A percentile compares a stretch with the other conserved stretches of the same genome.
Conservation (phyloP, 2,113 vertebrate species). For the Axis porcinus region DNA sequence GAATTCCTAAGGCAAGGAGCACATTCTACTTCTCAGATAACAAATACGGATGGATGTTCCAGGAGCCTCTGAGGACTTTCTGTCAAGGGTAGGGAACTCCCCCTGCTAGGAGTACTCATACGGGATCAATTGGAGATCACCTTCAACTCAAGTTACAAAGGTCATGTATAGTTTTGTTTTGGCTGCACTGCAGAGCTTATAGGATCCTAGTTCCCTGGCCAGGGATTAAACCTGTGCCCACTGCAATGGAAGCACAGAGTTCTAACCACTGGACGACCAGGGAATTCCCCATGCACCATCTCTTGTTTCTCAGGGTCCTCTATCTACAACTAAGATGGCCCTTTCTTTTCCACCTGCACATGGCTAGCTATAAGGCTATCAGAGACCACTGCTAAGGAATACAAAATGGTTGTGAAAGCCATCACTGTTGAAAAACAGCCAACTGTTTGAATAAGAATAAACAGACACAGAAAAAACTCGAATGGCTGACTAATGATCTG, state of each 20-base stretch:
- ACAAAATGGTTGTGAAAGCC: not conserved
- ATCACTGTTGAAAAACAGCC: not conserved
- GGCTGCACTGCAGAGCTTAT: too few relatives aligned
- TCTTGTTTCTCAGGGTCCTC: not conserved
- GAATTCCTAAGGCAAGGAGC: conserved; percentile 17
- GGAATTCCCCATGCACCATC: not conserved
- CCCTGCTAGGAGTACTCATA: not conserved
- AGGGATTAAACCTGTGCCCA: not conserved
- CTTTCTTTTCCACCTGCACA: not conserved
- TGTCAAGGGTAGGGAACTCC: not conserved
- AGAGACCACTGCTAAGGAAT: not conserved
- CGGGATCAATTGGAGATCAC: not conserved
- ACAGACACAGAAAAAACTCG: not conserved
- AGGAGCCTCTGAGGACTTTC: not conserved
- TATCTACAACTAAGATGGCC: not conserved
- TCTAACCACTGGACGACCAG: not conserved
- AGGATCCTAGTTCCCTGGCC: not conserved
- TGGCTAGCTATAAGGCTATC: not conserved
- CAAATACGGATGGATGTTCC: not conserved
- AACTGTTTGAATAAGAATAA: not conserved
- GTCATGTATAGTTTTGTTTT: not conserved
- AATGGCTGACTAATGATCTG: not conserved
- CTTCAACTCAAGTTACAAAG: not conserved
- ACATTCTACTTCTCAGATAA: not conserved
- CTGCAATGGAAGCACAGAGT: not conserved